Evolutionary conservation across 2,113 vertebrate species (phyloP).

Genomic region (Tympanuchus pallidicinctus): DNA sequence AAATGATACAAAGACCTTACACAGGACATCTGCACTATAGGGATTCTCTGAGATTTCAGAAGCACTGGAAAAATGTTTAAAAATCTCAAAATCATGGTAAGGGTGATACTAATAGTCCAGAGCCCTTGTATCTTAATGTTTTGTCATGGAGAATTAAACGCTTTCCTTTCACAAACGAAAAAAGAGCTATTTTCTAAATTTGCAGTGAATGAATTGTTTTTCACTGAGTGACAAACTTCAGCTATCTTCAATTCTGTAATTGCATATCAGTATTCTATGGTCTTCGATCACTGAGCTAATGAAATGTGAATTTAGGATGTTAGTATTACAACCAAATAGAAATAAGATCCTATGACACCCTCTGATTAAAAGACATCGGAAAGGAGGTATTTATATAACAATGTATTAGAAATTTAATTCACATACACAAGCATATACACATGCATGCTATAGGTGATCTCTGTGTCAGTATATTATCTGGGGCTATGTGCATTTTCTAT

Average conservation of each 20-base stretch:
- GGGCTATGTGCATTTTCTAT: background rate
- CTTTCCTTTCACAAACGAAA: background rate
- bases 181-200: background rate
- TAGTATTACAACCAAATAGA: background rate
- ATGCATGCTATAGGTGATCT: background rate
- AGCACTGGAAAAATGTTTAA: background rate
- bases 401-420: background rate
- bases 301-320: background rate
- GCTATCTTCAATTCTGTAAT: background rate
- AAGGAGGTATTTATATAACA: background rate
- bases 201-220: background rate
- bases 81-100: background rate
- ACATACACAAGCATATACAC: background rate
- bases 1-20: background rate
- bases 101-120: background rate
- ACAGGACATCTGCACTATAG: background rate
- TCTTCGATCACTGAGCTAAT: background rate
- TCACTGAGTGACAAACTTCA: background rate
- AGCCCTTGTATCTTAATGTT: background rate
- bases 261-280: background rate
- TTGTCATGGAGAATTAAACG: background rate
- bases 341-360: background rate
- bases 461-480: background rate
- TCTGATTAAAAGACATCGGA: background rate
- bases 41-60: background rate